These are phyloP conservation scores for Drosophila limbata DNA, from an alignment of 2,888 invertebrate species.

Conservation along the genomic window DNA sequence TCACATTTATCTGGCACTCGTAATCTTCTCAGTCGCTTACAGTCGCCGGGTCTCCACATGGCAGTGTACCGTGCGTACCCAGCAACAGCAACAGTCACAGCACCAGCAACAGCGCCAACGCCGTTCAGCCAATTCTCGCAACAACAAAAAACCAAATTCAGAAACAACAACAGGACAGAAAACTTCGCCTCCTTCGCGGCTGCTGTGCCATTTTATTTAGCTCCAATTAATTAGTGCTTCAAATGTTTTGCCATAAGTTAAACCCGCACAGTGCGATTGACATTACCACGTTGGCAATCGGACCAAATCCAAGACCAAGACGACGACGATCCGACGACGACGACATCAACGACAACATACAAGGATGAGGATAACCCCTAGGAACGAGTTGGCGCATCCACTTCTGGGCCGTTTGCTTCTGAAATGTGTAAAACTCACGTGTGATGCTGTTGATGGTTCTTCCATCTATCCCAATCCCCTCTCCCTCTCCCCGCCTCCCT, in stretches of 20 bases:
- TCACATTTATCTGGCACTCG: constrained; percentile 82
- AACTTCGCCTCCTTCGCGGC: constrained; percentile 53
- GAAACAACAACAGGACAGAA: constrained; percentile 13
- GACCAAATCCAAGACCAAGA: constrained; percentile 29
- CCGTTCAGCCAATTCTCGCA: constrained; percentile 44
- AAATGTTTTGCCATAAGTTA: constrained; percentile 85
- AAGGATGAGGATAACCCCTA: constrained; percentile 27
- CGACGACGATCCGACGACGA: constrained; percentile 14
- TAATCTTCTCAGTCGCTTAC: constrained; percentile 71
- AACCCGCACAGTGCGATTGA: constrained; percentile 81
- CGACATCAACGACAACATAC: constrained; percentile 19
- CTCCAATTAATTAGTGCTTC: constrained; percentile 86
- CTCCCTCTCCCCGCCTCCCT: not conserved
- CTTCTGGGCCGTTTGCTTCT: constrained; percentile 63
- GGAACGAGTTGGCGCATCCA: constrained; percentile 40
- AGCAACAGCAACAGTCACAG: constrained; percentile 22
- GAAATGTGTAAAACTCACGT: constrained; percentile 78
- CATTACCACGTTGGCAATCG: constrained; percentile 77
- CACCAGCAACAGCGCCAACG: constrained; percentile 44
- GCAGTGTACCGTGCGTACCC: constrained; percentile 60
- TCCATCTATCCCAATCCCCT: not conserved
- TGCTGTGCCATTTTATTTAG: constrained; percentile 84
- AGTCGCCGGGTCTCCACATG: constrained; percentile 46
- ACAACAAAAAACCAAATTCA: constrained; percentile 8
- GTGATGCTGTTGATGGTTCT: constrained; percentile 72